Evolutionary conservation across 2,888 invertebrate species (phyloP).

Genomic region (Abrostola tripartita): DNA sequence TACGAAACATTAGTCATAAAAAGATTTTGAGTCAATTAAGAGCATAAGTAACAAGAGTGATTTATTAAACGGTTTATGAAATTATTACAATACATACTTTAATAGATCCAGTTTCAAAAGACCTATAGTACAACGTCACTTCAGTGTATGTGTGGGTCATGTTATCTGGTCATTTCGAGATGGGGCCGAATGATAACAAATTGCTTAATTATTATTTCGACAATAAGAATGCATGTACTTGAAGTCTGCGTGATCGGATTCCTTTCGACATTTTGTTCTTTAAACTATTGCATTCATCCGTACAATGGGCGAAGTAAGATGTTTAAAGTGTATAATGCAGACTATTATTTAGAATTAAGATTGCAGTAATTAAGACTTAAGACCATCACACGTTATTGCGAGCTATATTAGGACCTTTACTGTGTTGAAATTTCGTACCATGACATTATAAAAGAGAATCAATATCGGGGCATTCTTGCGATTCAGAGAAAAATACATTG

Average conservation of each 20-base stretch:
- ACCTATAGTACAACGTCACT: conserved; percentile 37
- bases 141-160: conserved; percentile 51
- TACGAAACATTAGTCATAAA: conserved; percentile 39
- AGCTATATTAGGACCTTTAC: too few relatives aligned
- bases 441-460: too few relatives aligned
- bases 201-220: conserved; percentile 81
- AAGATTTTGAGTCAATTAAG: conserved; percentile 46
- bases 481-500: too few relatives aligned
- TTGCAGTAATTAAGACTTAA: too few relatives aligned
- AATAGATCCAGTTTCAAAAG: conserved; percentile 58
- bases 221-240: conserved; percentile 69
- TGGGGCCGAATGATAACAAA: conserved; percentile 76
- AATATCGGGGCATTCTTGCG: too few relatives aligned
- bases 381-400: too few relatives aligned
- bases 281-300: conserved; percentile 19
- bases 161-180: conserved; percentile 63
- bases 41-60: conserved; percentile 51
- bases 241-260: conserved; percentile 47
- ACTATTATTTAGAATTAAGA: too few relatives aligned
- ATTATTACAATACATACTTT: conserved; percentile 55
- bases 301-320: background rate
- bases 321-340: too few relatives aligned
- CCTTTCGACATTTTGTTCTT: conserved; percentile 53
- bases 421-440: too few relatives aligned
- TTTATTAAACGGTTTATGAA: conserved; percentile 65